These are phyloP conservation scores for Escarpia spicata DNA, from an alignment of 2,888 invertebrate genomes.

Conservation along the genomic window DNA sequence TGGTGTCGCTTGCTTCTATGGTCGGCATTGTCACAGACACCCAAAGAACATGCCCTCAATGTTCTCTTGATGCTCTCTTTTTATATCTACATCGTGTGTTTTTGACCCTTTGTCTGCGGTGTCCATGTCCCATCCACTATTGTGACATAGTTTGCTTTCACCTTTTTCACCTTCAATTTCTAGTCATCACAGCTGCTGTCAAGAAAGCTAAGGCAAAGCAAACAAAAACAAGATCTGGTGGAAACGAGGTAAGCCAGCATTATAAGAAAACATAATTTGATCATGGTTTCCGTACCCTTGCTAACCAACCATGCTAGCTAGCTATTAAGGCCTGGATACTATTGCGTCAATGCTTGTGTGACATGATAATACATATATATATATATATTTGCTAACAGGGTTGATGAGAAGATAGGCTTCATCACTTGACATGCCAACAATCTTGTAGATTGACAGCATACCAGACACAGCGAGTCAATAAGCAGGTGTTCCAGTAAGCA, in stretches of 20 bases:
- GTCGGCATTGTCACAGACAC: not conserved
- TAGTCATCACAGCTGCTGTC: constrained; percentile 68
- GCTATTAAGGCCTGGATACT: too few relatives aligned
- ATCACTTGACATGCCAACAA: too few relatives aligned
- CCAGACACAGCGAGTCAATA: too few relatives aligned
- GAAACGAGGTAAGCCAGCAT: not conserved
- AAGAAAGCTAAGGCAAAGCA: constrained; percentile 45
- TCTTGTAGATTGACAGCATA: too few relatives aligned
- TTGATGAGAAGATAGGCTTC: too few relatives aligned
- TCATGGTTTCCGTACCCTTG: too few relatives aligned
- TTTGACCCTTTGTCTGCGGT: not conserved
- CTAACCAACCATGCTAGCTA: too few relatives aligned
- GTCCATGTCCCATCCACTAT: not conserved
- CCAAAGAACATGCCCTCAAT: too few relatives aligned
- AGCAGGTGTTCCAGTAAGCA: too few relatives aligned
- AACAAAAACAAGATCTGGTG: not conserved
- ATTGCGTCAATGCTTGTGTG: too few relatives aligned
- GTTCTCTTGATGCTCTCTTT: too few relatives aligned
- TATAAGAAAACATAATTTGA: not conserved
- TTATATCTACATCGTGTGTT: not conserved
- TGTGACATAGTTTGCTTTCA: not conserved
- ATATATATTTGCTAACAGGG: too few relatives aligned
- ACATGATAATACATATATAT: not conserved
- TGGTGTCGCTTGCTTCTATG: not conserved
- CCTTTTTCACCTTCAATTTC: constrained; percentile 55